A percentile compares a stretch with the other conserved stretches of the same genome.
These are phyloP conservation scores for Perdita meconis DNA, from an alignment of 2,888 invertebrate genomes.

Conservation along the genomic window DNA sequence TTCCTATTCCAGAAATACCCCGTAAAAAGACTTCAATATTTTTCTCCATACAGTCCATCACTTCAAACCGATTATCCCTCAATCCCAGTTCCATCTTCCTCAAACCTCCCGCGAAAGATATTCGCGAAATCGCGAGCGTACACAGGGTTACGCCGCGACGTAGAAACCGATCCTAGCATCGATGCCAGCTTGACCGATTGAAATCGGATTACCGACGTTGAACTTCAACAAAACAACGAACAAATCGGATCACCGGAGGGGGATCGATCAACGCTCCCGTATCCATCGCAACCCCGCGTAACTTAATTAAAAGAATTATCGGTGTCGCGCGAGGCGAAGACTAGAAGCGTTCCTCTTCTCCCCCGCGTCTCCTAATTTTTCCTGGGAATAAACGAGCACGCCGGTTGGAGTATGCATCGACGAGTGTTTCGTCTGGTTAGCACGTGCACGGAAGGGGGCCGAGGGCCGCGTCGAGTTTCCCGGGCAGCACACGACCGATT, in stretches of 20 bases:
- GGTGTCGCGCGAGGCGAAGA: background rate
- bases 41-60: too few species aligned
- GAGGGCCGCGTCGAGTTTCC: constrained; percentile 10
- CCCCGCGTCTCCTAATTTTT: background rate
- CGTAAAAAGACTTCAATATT: too few species aligned
- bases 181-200: constrained; percentile 42
- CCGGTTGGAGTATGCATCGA: background rate
- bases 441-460: background rate
- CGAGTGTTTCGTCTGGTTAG: background rate
- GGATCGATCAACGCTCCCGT: constrained; percentile 48
- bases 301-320: constrained; percentile 44
- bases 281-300: constrained; percentile 29
- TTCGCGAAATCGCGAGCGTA: background rate
- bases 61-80: too few species aligned
- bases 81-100: too few species aligned
- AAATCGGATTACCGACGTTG: constrained; percentile 51
- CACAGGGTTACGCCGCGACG: too few species aligned
- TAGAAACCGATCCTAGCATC: constrained; percentile 21
- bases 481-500: background rate
- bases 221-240: constrained; percentile 51
- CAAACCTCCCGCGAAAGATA: too few species aligned
- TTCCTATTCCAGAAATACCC: too few species aligned
- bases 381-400: constrained; percentile 16
- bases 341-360: background rate
- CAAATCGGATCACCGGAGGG: constrained; percentile 49